Conservation (phyloP, 1,140 invertebrate genomes). For the Catajapyx aquilonaris region DNA sequence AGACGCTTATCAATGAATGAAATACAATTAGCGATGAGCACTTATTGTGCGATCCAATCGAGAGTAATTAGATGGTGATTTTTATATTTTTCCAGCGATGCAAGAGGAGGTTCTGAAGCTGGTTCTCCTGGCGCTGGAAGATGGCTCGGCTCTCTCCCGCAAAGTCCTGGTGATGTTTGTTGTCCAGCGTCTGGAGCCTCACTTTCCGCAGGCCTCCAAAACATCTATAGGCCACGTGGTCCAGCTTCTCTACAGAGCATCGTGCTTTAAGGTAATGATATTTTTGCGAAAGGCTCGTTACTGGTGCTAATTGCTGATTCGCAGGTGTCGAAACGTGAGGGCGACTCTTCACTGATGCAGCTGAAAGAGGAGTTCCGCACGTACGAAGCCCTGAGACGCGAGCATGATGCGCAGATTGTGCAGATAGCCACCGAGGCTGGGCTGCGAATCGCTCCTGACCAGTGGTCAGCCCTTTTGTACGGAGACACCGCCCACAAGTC, state of each 20-base stretch:
- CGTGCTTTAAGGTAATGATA: conserved; percentile 94
- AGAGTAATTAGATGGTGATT: no score
- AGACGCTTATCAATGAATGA: no score
- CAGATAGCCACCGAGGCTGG: conserved; percentile 96
- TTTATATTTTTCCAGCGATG: conserved; percentile 59
- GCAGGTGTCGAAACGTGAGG: conserved; percentile 87
- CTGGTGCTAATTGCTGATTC: conserved; percentile 4
- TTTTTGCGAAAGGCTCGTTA: no score
- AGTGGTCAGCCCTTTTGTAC: conserved; percentile 92
- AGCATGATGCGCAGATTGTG: conserved; percentile 96
- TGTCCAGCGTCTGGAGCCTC: conserved; percentile 80
- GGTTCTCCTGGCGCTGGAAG: conserved; percentile 80
- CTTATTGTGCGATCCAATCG: no score
- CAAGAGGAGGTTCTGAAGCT: conserved; percentile 94
- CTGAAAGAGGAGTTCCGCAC: conserved; percentile 92
- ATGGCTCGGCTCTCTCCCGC: conserved; percentile 86
- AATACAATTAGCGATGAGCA: no score
- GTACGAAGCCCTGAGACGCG: conserved; percentile 76
- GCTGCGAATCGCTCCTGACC: conserved; percentile 87
- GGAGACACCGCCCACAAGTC: conserved; percentile 89
- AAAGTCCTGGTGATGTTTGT: conserved; percentile 99
- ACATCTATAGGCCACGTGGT: conserved; percentile 98
- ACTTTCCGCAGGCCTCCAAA: conserved; percentile 95
- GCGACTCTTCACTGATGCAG: conserved; percentile 96
- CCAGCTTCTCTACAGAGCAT: conserved; percentile 88